Conservation (phyloP, 2,113 vertebrate genomes). For the Scytalopus superciliaris region DNA sequence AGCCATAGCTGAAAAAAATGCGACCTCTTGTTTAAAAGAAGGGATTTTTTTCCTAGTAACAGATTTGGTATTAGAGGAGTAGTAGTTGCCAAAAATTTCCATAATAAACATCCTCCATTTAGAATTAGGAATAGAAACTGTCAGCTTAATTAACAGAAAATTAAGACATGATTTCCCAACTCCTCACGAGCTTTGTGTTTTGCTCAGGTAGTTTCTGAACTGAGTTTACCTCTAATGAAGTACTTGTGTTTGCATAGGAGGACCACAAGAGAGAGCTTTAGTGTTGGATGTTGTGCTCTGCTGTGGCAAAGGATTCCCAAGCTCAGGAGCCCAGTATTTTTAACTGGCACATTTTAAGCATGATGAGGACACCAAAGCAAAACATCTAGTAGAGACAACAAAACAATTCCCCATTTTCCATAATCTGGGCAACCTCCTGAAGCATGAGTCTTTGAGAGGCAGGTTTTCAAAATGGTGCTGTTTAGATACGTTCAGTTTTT, state of each 20-base stretch:
- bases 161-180: constrained; percentile 10
- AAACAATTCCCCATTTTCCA: neutral
- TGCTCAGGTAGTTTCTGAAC: neutral
- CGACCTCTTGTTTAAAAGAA: neutral
- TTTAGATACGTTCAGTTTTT: neutral
- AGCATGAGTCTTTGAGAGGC: neutral
- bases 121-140: neutral
- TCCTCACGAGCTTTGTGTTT: neutral
- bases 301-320: neutral
- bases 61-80: neutral
- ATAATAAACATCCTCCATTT: neutral
- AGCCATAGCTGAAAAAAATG: neutral
- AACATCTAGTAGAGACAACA: neutral
- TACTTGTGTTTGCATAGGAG: constrained; percentile 3
- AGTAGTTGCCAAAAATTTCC: neutral
- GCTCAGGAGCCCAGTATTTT: neutral
- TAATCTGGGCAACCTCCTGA: neutral
- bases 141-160: neutral
- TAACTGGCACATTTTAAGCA: neutral
- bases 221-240: neutral
- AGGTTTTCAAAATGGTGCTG: neutral
- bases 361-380: neutral
- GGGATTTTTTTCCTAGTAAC: neutral
- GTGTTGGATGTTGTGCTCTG: neutral
- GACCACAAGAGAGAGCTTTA: constrained; percentile 73